Conservation (phyloP, 2,113 vertebrate species). For the Gila orcuttii region DNA sequence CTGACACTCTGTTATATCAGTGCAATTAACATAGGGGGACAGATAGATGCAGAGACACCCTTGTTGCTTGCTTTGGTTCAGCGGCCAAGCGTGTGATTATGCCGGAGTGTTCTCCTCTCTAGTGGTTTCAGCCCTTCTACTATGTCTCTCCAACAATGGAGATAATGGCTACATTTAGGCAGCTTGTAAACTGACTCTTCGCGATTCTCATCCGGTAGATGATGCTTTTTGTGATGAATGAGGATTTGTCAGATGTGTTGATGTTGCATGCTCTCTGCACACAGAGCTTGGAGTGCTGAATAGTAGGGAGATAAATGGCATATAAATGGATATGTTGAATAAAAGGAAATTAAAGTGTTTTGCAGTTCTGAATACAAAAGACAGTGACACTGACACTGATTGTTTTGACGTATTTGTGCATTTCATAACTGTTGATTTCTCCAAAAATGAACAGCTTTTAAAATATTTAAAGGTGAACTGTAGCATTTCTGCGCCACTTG, state of each 20-base stretch:
- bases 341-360: not conserved
- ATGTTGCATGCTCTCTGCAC: not conserved
- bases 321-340: not conserved
- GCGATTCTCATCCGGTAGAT: conserved; percentile 15
- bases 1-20: conserved; percentile 57
- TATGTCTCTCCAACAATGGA: conserved; percentile 26
- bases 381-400: not conserved
- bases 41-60: conserved; percentile 53
- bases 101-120: conserved; percentile 51
- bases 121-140: conserved; percentile 6
- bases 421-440: not conserved
- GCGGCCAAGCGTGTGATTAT: conserved; percentile 68
- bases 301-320: not conserved
- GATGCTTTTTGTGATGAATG: not conserved
- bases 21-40: conserved; percentile 59
- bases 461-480: not conserved
- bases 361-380: not conserved
- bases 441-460: not conserved
- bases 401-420: not conserved
- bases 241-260: not conserved
- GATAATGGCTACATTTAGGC: conserved; percentile 48
- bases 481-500: too few species aligned
- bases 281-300: not conserved
- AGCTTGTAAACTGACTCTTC: conserved; percentile 21
- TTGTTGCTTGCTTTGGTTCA: conserved; percentile 61